Base-by-base conservation (phyloP, 2,113 vertebrate species). In the Poecilia latipinna region DNA sequence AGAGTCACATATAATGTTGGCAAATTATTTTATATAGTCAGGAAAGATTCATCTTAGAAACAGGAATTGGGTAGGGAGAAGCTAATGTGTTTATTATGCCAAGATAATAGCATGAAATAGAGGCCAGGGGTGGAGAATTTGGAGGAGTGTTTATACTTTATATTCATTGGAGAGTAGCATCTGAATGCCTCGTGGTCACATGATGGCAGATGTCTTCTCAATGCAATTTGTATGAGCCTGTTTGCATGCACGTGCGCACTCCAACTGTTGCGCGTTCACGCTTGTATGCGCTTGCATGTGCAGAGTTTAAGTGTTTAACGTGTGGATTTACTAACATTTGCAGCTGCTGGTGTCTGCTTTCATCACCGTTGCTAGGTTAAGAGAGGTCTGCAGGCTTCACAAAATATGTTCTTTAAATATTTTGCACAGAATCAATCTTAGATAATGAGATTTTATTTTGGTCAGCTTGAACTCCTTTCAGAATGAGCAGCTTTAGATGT, bases 41-140 rank as follows among this genome's bases (percentile, higher is more conserved):
- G 89, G 89, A 91, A 93, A 93, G 92, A 94, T 94, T 93, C 91
- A 92, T 94, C 91, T 94, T 89, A 78, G 83, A 87, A 89, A 85
- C 89, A 82, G 82, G 92, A 87, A 88, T 91, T 88, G 90, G 86
- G 88, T 72, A 88, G 86, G 79, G 89, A 85, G 82, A 90, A 88
- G 89, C 89, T 93, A 95, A 95, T 93, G 90, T 94, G 90, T 94
- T 94, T 94, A 95, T 95, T 94, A 95, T 95, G 90, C 93, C 85
- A 86, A 93, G 90, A 92, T 94, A 94, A 95, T 92, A 86, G 88
- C 83, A 77, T 88, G 92, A 93, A 92, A 94, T 93, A 89, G 88
- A 90, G 92, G 89, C 89, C 92, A 91, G 84, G 84, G 90, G 91
- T 91, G 90, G 82, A 77, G 78, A 87, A 88, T 91, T 88, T 86